Conservation (phyloP, 2,888 invertebrate genomes). For the Chymomyza fuscimana region DNA sequence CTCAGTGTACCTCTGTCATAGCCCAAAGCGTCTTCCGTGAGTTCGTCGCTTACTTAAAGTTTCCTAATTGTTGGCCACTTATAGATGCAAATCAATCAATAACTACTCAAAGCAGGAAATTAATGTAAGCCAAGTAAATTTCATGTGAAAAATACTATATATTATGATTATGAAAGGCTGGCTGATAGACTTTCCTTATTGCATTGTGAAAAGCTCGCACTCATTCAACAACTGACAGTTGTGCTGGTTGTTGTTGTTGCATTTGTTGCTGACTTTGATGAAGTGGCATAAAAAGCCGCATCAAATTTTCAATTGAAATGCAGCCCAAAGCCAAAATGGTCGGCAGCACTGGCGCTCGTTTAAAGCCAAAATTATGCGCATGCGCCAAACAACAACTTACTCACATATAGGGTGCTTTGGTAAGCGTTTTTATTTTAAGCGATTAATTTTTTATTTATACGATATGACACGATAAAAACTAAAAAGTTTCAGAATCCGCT, state of each 20-base stretch:
- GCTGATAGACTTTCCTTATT: constrained; percentile 22
- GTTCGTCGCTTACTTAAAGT: constrained; percentile 19
- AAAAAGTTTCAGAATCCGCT: too few relatives aligned
- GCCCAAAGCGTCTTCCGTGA: constrained; percentile 36
- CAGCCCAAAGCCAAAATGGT: constrained; percentile 1
- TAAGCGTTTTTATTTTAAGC: too few relatives aligned
- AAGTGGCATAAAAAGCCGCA: constrained; percentile 28
- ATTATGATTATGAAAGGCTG: constrained; percentile 24
- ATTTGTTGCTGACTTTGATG: constrained; percentile 19
- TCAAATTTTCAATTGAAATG: constrained; percentile 34
- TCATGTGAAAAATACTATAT: constrained; percentile 22
- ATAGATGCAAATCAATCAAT: constrained; percentile 64
- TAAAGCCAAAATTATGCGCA: constrained; percentile 45
- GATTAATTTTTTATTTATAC: too few relatives aligned
- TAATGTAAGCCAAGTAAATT: constrained; percentile 23
- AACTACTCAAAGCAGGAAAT: constrained; percentile 52
- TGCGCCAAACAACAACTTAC: constrained; percentile 23
- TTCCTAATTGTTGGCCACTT: neutral
- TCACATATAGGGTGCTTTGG: neutral
- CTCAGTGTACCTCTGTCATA: constrained; percentile 14
- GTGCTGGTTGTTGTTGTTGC: neutral
- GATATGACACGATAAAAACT: too few relatives aligned
- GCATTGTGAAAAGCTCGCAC: neutral
- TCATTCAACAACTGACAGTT: neutral
- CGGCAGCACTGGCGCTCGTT: constrained; percentile 19